Evolutionary conservation across 2,888 invertebrate species (phyloP).

Genomic region (Deladenus siricidicola): DNA sequence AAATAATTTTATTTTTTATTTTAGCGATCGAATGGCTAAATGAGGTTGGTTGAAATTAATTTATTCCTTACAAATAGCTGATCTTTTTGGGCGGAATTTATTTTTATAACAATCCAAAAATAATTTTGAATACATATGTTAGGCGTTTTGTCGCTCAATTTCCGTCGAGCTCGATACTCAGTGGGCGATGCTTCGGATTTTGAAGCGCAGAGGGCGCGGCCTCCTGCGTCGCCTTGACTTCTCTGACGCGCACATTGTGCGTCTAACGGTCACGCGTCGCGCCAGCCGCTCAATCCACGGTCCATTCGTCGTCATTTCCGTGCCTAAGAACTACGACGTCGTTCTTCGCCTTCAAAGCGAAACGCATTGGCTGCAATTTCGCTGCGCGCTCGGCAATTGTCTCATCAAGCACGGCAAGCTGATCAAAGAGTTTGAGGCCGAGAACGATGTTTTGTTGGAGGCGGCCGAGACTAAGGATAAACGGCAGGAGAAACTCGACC

Average conservation of each 20-base stretch:
- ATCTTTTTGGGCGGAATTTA: not conserved
- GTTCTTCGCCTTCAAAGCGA: slow-evolving; percentile 71
- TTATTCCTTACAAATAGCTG: slow-evolving; percentile 3
- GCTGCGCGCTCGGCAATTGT: slow-evolving; percentile 23
- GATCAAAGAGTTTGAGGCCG: slow-evolving; percentile 21
- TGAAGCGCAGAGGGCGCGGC: slow-evolving; percentile 70
- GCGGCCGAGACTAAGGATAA: slow-evolving; percentile 69
- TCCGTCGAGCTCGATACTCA: slow-evolving; percentile 23
- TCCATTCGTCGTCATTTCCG: slow-evolving; percentile 70
- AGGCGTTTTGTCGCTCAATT: slow-evolving; percentile 20
- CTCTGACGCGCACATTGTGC: slow-evolving; percentile 60
- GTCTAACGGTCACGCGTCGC: slow-evolving; percentile 77
- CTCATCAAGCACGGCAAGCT: slow-evolving; percentile 16
- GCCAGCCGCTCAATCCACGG: slow-evolving; percentile 53
- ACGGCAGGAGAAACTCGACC: slow-evolving; percentile 80
- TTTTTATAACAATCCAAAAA: not conserved
- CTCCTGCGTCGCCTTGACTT: slow-evolving; percentile 75
- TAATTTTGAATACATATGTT: not conserved
- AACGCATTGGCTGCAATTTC: slow-evolving; percentile 28
- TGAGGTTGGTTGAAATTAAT: slow-evolving; percentile 35
- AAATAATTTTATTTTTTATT: too few species aligned
- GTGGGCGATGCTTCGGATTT: slow-evolving; percentile 14
- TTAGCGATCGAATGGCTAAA: slow-evolving; percentile 50
- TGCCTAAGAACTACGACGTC: slow-evolving; percentile 81
- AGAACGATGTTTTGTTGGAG: slow-evolving; percentile 37